phyloP scores from a whole-genome alignment of 1,140 invertebrate genomes.

The Uloborus diversus region DNA sequence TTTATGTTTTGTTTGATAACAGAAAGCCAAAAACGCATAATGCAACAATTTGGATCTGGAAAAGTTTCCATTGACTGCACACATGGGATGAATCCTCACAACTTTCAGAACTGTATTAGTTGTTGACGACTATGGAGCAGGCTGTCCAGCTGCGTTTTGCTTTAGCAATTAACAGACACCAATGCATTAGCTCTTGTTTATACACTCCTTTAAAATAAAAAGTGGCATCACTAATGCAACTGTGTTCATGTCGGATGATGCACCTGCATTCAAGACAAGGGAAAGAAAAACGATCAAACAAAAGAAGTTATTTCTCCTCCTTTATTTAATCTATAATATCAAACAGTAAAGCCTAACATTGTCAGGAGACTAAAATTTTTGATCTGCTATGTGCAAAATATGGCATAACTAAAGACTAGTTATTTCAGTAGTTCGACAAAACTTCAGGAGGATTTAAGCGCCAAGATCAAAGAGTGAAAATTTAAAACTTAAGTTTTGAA shows the following conservation, averaged over 20 bases:
- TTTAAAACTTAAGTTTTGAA: too few relatives aligned
- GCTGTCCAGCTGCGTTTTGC: constrained; percentile 24
- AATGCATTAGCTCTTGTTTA: constrained; percentile 4
- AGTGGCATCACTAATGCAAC: neutral
- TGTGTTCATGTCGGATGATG: constrained; percentile 41
- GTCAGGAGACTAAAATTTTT: too few relatives aligned
- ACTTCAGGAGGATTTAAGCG: too few relatives aligned
- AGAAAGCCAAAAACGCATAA: constrained; percentile 3
- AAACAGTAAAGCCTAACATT: too few relatives aligned
- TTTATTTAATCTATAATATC: too few relatives aligned
- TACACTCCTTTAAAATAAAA: neutral
- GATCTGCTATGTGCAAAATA: too few relatives aligned
- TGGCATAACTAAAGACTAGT: too few relatives aligned
- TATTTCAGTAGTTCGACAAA: too few relatives aligned
- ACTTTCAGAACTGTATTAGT: constrained; percentile 34
- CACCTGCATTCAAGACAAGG: constrained; percentile 27
- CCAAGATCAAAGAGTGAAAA: too few relatives aligned
- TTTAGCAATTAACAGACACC: constrained; percentile 1
- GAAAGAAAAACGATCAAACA: neutral
- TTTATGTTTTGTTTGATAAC: constrained; percentile 19
- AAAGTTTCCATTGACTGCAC: constrained; percentile 43
- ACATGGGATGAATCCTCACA: constrained; percentile 40
- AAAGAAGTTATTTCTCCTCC: too few relatives aligned
- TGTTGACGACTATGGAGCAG: constrained; percentile 37
- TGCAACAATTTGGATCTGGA: constrained; percentile 22